Base-by-base conservation (phyloP, 2,797 vertebrate genomes). In the Cuculus canorus region DNA sequence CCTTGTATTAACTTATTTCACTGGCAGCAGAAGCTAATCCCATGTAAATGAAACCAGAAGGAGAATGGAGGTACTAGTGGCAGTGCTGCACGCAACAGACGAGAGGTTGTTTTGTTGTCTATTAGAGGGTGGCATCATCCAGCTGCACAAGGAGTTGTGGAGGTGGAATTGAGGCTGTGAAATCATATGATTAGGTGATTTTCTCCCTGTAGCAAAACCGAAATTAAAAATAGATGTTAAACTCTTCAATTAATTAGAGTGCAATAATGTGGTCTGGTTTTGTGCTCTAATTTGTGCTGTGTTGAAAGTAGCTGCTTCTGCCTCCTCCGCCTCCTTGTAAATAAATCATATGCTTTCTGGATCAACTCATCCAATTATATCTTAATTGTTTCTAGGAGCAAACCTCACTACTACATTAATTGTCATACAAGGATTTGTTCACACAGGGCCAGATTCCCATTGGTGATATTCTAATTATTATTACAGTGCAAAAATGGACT, bases 281-380 rank as follows among this genome's bases (percentile, higher is more conserved):
- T 0, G 0, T 79, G 43, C 17, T 79, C 16, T 86, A 56, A 90
- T 88, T 90, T 90, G 63, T 91, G 52, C 60, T 21, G 22, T 17
- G 57, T 66, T 88, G 73, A 69, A 82, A 53, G 56, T 82, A 82
- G 30, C 30, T 90, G 35, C 19, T 86, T 73, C 57, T 86, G 92
- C 32, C 77, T 45, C 47, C 69, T 96, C 70, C 7, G 0, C 61
- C 78, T 84, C 35, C 79, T 90, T 96, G 59, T 92, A 97, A 97
- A 97, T 96, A 97, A 96, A 87, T 92, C 89, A 90, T 95, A 82
- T 47, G 63, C 92, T 96, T 97, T 97, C 88, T 95, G 93, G 56
- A 96, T 97, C 96, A 97, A 84, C 85, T 82, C 71, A 80, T 82
- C 86, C 94, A 96, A 96, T 96, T 96, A 96, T 70, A 82, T 92